Evolutionary conservation across 1,140 invertebrate species (phyloP).

Genomic region (Drosophila sturtevanti): DNA sequence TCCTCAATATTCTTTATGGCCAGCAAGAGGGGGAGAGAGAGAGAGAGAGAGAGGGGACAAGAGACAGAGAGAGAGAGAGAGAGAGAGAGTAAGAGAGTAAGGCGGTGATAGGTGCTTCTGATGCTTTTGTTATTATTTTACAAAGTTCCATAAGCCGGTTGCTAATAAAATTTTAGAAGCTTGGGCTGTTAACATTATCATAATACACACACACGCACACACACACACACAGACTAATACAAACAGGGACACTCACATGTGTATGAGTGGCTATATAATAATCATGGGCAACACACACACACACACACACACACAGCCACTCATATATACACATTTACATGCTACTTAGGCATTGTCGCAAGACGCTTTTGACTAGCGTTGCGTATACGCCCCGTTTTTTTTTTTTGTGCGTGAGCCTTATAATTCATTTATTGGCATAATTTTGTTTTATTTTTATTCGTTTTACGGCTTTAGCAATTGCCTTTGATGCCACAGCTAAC

Average conservation of each 20-base stretch:
- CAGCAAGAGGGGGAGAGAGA: conserved; percentile 11
- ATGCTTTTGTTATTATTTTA: conserved; percentile 74
- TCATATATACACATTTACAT: conserved; percentile 54
- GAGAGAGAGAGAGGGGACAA: background rate
- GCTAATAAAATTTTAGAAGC: conserved; percentile 80
- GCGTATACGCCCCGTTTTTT: conserved; percentile 66
- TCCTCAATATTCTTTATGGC: conserved; percentile 75
- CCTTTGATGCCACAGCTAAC: conserved; percentile 47
- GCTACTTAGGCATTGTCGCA: conserved; percentile 66
- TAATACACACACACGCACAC: conserved; percentile 53
- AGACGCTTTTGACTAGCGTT: conserved; percentile 60
- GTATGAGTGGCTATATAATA: conserved; percentile 62
- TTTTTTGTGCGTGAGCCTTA: conserved; percentile 67
- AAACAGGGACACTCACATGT: background rate
- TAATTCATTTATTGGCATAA: conserved; percentile 80
- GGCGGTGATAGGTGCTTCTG: conserved; percentile 30
- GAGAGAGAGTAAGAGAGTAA: conserved; percentile 4
- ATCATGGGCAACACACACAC: conserved; percentile 50
- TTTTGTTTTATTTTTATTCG: conserved; percentile 80
- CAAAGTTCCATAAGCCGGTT: conserved; percentile 70
- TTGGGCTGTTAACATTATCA: conserved; percentile 75
- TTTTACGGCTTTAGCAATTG: conserved; percentile 67
- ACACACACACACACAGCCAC: conserved; percentile 19
- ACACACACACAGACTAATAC: background rate
- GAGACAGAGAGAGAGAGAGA: background rate